These are phyloP conservation scores for Drosophila macrospina DNA, from an alignment of 2,888 invertebrate species.

Conservation along the genomic window DNA sequence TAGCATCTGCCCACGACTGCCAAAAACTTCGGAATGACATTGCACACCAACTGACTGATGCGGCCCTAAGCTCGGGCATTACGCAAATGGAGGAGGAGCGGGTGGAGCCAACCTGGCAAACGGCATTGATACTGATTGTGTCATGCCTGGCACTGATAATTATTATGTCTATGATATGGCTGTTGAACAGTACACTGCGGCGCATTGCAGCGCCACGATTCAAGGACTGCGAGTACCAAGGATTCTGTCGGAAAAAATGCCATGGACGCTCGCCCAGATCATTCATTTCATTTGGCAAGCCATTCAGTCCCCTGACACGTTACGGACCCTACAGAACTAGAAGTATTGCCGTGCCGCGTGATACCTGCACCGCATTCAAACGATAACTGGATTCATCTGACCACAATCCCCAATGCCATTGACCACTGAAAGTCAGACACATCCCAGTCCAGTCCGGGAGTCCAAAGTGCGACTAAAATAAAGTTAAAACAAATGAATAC, in stretches of 20 bases:
- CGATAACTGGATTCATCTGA: conserved; percentile 21
- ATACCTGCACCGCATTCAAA: neutral
- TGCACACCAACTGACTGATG: conserved; percentile 3
- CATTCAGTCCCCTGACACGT: conserved; percentile 14
- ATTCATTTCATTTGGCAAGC: conserved; percentile 40
- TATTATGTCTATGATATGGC: conserved; percentile 25
- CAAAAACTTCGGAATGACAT: conserved; percentile 47
- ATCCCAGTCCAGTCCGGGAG: conserved; percentile 20
- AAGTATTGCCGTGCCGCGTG: conserved; percentile 22
- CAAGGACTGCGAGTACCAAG: conserved; percentile 7
- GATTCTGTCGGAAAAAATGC: neutral
- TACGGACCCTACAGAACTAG: conserved; percentile 34
- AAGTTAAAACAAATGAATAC: conserved; percentile 6
- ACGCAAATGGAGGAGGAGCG: conserved; percentile 1
- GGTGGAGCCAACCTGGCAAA: conserved; percentile 18
- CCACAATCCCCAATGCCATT: conserved; percentile 16
- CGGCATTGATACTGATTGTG: conserved; percentile 19
- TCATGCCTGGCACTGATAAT: conserved; percentile 9
- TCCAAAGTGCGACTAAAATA: conserved; percentile 11
- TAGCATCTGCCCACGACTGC: conserved; percentile 59
- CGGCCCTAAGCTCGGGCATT: neutral
- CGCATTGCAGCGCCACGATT: conserved; percentile 11
- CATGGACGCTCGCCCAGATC: conserved; percentile 27
- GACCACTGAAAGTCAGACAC: conserved; percentile 23
- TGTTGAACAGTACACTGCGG: conserved; percentile 28